Evolutionary conservation across 64 coral and sea anemone genomes (phyloP).

Genomic region (Acropora yongei): DNA sequence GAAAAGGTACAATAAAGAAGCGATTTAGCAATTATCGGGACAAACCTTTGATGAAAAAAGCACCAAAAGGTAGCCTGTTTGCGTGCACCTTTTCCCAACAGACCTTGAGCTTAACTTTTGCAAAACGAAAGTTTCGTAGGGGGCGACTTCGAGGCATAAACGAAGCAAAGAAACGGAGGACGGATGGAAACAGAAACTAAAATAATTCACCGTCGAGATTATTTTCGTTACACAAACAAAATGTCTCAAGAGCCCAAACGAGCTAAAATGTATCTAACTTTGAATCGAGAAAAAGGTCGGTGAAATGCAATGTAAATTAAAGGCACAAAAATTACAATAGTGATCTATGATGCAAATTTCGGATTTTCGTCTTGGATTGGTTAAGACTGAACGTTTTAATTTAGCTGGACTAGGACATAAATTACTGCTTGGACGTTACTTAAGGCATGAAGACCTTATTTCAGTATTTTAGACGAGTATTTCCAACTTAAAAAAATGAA

Average conservation of each 20-base stretch:
- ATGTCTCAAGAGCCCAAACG: too few species aligned
- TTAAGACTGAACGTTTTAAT: not conserved
- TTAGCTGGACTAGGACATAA: not conserved
- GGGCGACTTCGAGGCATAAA: too few species aligned
- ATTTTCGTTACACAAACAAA: too few species aligned
- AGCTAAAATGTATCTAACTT: too few species aligned
- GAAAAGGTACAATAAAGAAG: conserved; percentile 3
- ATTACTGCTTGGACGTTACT: not conserved
- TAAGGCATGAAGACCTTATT: not conserved
- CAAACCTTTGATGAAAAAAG: not conserved
- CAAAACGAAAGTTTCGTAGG: too few species aligned
- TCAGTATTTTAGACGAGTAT: not conserved
- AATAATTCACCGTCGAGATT: not conserved
- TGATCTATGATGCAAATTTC: not conserved
- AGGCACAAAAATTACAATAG: too few species aligned
- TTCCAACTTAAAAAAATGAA: too few species aligned
- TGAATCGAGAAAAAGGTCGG: too few species aligned
- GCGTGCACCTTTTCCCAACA: not conserved
- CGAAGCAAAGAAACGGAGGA: not conserved
- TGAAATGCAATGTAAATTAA: too few species aligned
- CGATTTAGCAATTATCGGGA: conserved; percentile 5
- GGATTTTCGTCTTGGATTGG: not conserved
- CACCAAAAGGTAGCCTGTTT: not conserved
- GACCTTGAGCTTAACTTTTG: not conserved
- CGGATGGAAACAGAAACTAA: not conserved